Evolutionary conservation across 1,140 invertebrate genomes (phyloP).

Genomic region (Ylistrum balloti): DNA sequence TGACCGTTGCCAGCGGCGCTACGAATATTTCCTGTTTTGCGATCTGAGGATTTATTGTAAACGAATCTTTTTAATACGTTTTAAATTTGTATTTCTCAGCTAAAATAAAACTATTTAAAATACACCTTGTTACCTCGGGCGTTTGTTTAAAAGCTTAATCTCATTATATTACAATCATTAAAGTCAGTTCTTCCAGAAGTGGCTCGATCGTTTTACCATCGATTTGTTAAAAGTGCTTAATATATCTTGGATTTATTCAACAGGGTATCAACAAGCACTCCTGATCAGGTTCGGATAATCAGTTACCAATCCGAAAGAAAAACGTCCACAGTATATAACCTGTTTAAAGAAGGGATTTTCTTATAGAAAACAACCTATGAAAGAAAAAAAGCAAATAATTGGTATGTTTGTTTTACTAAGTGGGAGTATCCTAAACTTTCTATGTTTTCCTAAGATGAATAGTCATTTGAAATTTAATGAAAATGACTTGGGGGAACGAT

Average conservation of each 20-base stretch:
- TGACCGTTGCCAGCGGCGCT: background rate
- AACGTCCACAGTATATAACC: background rate
- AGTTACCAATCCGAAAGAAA: background rate
- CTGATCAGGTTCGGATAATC: background rate
- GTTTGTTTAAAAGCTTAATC: slow-evolving; percentile 1
- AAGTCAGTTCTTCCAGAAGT: background rate
- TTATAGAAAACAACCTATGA: slow-evolving; percentile 16
- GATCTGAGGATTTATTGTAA: background rate
- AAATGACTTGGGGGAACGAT: slow-evolving; percentile 27
- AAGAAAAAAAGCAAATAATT: slow-evolving; percentile 28
- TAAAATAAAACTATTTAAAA: background rate
- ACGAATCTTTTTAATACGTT: background rate
- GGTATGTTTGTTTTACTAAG: background rate
- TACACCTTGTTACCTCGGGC: background rate
- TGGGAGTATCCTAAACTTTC: background rate
- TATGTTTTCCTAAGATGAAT: background rate
- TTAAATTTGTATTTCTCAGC: background rate
- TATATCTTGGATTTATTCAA: slow-evolving; percentile 3
- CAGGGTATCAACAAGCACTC: background rate
- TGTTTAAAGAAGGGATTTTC: background rate
- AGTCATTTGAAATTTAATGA: slow-evolving; percentile 4
- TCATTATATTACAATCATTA: slow-evolving; percentile 36
- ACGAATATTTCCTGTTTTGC: background rate
- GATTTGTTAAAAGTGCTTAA: slow-evolving; percentile 8
- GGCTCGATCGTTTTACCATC: slow-evolving; percentile 13